These are phyloP conservation scores for Blastomussa wellsi DNA, from an alignment of 92 coral and sea anemone species.

Conservation along the genomic window DNA sequence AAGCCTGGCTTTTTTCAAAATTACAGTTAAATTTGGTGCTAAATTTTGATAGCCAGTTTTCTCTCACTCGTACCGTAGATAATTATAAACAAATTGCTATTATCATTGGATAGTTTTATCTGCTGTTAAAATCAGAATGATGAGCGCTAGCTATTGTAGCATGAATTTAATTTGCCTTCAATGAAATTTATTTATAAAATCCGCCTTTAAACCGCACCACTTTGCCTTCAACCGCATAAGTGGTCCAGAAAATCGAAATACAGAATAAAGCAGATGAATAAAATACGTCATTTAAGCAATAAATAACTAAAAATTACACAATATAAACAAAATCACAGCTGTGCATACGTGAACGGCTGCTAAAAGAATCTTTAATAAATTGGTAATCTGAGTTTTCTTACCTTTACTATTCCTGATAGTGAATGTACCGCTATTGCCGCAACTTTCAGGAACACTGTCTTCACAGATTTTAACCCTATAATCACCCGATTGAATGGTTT, in stretches of 20 bases:
- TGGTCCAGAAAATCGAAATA: neutral
- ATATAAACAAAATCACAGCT: slow-evolving; percentile 5
- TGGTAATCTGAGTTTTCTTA: slow-evolving; percentile 4
- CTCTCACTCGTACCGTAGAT: no score
- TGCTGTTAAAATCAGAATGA: no score
- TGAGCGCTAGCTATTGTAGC: no score
- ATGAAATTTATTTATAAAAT: no score
- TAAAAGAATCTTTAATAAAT: neutral
- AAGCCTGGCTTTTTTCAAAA: no score
- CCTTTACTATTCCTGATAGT: slow-evolving; percentile 55
- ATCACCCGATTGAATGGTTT: slow-evolving; percentile 49
- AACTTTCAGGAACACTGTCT: slow-evolving; percentile 15
- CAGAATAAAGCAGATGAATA: neutral
- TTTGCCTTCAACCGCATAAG: neutral
- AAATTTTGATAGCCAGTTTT: no score
- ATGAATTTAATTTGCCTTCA: no score
- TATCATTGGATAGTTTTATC: no score
- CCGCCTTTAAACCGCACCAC: neutral
- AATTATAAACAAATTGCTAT: no score
- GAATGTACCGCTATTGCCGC: slow-evolving; percentile 63
- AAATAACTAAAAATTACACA: neutral
- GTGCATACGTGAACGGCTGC: slow-evolving; percentile 3
- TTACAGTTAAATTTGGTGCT: no score
- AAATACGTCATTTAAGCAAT: neutral
- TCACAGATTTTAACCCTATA: slow-evolving; percentile 59